Evolutionary conservation across 2,797 vertebrate species (phyloP), one percentile per base, ranked within the genome.

Genomic region (Buphagus erythrorhynchus): DNA sequence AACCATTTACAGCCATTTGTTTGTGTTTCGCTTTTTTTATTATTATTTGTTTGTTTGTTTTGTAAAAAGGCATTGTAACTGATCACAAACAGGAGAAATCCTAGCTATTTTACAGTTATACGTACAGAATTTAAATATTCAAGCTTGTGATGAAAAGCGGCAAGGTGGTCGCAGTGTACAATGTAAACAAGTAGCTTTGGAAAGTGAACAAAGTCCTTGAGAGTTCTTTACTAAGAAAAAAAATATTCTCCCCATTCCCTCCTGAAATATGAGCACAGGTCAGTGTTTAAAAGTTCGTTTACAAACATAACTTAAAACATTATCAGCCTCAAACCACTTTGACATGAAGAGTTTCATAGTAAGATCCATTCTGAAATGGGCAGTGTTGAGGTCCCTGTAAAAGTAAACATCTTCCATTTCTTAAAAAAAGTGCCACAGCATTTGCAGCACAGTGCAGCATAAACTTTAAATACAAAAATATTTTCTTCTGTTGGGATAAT

Each of bases 121-220:
- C 92, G 97, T 98, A 99, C 98, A 99, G 98, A 98, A 98, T 99
- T 99, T 99, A 99, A 99, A 99, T 99, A 99, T 99, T 99, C 98
- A 99, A 99, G 98, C 98, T 99, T 98, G 98, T 98, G 97, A 98
- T 98, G 98, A 98, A 98, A 98, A 98, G 97, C 97, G 98, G 98
- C 98, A 98, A 98, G 98, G 98, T 98, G 98, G 98, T 98, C 95
- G 98, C 98, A 98, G 98, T 98, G 98, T 98, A 99, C 98, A 98
- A 98, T 99, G 98, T 98, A 99, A 99, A 99, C 99, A 99, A 99
- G 98, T 99, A 99, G 99, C 99, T 99, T 99, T 99, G 99, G 99
- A 99, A 99, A 99, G 98, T 98, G 98, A 99, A 98, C 97, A 98
- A 98, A 98, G 98, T 99, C 98, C 98, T 98, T 98, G 98, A 98